Conservation (phyloP, 2,113 vertebrate genomes). For the Dicaeum eximium region DNA sequence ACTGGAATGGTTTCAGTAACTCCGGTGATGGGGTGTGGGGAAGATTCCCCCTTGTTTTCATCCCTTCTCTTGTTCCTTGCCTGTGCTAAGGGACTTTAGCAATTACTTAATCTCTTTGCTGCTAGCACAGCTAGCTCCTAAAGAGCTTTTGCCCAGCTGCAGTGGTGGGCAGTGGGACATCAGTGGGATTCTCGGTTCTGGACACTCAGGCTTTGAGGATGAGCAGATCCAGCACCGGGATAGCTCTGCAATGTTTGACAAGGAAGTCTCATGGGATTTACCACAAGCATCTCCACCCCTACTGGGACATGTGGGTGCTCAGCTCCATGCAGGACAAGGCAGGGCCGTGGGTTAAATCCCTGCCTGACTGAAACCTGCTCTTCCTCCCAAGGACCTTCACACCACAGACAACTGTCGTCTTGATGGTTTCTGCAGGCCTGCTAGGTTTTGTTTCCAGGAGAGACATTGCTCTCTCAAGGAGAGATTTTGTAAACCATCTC, state of each 20-base stretch:
- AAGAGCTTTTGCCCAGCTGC: neutral
- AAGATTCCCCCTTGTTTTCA: neutral
- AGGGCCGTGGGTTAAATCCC: fast-evolving
- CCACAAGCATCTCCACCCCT: neutral
- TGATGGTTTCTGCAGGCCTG: no score
- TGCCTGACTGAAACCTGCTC: neutral
- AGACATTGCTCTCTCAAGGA: no score
- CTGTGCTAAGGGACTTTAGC: neutral
- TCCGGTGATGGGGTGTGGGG: neutral
- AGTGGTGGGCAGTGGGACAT: neutral
- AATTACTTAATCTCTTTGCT: neutral
- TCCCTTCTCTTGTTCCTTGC: neutral
- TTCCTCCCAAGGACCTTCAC: neutral
- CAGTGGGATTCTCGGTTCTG: neutral
- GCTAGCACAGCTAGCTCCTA: neutral
- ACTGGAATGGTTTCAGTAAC: neutral
- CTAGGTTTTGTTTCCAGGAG: no score
- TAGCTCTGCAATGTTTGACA: neutral
- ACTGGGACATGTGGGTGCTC: neutral
- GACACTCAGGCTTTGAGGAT: neutral
- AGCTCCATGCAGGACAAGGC: neutral
- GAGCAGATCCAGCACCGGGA: neutral
- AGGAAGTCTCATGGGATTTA: neutral
- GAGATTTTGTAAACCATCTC: no score
- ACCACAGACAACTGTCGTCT: no score